These are phyloP conservation scores for Thryonomys swinderianus DNA, from an alignment of 2,113 vertebrate species.

Conservation along the genomic window DNA sequence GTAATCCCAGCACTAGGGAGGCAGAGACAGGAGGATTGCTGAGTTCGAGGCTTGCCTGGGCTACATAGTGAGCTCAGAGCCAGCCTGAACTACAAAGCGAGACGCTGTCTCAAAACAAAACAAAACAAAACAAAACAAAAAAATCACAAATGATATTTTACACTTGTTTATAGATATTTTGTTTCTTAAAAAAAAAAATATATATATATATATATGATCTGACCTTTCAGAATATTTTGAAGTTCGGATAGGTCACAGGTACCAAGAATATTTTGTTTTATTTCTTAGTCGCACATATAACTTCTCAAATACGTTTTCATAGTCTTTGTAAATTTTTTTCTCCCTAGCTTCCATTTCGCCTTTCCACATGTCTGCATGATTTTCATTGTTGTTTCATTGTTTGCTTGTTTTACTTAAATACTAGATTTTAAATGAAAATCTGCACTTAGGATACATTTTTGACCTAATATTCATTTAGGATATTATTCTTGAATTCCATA, in stretches of 20 bases:
- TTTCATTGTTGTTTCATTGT: neutral
- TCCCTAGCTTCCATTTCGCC: neutral
- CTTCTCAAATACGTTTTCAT: neutral
- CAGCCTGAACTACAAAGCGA: too few relatives aligned
- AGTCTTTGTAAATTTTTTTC: neutral
- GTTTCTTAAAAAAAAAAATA: neutral
- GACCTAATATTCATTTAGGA: neutral
- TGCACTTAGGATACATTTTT: neutral
- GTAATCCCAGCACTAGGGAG: too few relatives aligned
- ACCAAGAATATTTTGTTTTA: neutral
- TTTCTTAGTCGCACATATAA: neutral
- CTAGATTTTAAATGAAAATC: neutral
- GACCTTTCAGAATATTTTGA: neutral
- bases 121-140: too few relatives aligned
- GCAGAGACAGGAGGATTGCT: too few relatives aligned
- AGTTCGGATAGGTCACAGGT: neutral
- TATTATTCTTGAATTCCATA: neutral
- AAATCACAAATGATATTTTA: neutral
- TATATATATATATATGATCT: too few relatives aligned
- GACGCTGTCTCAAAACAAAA: too few relatives aligned
- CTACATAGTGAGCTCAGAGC: too few relatives aligned
- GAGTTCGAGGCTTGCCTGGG: too few relatives aligned
- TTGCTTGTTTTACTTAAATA: neutral
- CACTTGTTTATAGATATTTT: neutral
- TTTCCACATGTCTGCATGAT: neutral